Evolutionary conservation across 2,113 vertebrate genomes (phyloP).

Genomic region (Marmota flaviventris): DNA sequence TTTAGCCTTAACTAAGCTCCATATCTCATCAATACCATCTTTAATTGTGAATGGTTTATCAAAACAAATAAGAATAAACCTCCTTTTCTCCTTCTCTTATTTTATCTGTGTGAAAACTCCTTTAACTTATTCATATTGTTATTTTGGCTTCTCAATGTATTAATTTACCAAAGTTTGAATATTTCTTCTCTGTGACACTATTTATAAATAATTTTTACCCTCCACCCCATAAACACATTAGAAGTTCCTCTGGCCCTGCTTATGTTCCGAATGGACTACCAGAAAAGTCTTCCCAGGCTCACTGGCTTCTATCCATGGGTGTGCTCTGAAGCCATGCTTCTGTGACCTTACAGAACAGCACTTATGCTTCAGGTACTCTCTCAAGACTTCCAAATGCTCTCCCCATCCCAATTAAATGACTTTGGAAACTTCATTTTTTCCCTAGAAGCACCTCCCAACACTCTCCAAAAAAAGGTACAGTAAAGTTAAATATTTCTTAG

Average conservation of each 20-base stretch:
- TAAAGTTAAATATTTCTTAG: rapidly evolving
- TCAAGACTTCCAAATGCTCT: background rate
- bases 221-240: background rate
- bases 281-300: background rate
- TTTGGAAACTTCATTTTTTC: background rate
- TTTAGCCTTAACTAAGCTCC: background rate
- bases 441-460: background rate
- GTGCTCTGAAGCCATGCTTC: background rate
- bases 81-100: background rate
- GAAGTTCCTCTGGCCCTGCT: background rate
- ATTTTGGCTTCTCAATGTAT: background rate
- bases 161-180: background rate
- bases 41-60: background rate
- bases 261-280: background rate
- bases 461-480: background rate
- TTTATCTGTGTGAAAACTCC: background rate
- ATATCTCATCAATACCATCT: background rate
- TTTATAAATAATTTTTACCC: background rate
- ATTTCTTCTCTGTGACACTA: background rate
- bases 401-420: background rate
- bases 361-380: background rate
- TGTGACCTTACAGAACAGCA: background rate
- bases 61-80: background rate
- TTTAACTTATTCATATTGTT: background rate
- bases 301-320: background rate